Conservation (phyloP, 1,140 invertebrate genomes). For the Hylyphantes graminicola region DNA sequence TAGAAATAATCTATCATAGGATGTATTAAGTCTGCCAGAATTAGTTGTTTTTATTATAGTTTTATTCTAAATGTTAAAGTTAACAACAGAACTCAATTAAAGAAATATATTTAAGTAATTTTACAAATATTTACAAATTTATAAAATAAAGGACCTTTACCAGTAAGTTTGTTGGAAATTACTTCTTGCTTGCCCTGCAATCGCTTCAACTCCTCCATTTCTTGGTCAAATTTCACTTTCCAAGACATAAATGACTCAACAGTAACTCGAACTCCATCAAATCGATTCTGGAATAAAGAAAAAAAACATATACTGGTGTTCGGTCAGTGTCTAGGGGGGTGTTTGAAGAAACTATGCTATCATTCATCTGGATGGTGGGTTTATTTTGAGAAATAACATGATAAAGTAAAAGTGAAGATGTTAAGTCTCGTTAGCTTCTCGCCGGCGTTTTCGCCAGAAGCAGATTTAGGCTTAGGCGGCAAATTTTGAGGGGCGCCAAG, state of each 20-base stretch:
- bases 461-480: too few relatives aligned
- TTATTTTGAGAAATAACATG: too few relatives aligned
- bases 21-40: too few relatives aligned
- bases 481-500: too few relatives aligned
- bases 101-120: neutral
- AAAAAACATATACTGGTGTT: neutral
- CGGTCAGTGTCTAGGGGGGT: too few relatives aligned
- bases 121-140: neutral
- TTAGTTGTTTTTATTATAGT: too few relatives aligned
- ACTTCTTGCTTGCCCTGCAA: slow-evolving; percentile 73
- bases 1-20: neutral
- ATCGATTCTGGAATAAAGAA: slow-evolving; percentile 78
- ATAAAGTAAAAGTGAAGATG: too few relatives aligned
- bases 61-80: too few relatives aligned
- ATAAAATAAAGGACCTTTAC: slow-evolving; percentile 64
- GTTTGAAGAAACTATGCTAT: too few relatives aligned
- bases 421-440: too few relatives aligned
- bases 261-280: slow-evolving; percentile 94
- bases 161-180: slow-evolving; percentile 67
- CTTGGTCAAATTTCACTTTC: slow-evolving; percentile 93
- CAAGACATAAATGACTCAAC: slow-evolving; percentile 96
- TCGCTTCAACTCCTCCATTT: slow-evolving; percentile 83
- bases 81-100: too few relatives aligned
- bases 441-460: neutral
- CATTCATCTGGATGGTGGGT: too few relatives aligned